Evolutionary conservation across 2,113 vertebrate genomes (phyloP), one percentile per base, ranked within the genome.

Genomic region (Zosterops hypoxanthus): DNA sequence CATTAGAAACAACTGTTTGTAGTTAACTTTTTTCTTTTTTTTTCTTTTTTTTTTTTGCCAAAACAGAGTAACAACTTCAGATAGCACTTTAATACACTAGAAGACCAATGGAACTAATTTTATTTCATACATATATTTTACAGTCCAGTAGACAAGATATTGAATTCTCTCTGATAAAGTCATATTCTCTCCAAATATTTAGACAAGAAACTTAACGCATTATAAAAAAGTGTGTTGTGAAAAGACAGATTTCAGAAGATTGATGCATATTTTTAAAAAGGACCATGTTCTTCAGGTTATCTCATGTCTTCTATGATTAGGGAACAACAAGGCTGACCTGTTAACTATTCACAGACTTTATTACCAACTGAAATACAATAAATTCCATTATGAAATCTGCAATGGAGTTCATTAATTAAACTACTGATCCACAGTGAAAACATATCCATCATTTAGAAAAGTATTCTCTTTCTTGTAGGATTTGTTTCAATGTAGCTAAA

Each of bases 1-100:
- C 97, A 97, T 99, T 99, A 99, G 98, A 99, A 99, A 99, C 98
- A 98, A 98, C 97, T 94, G 98, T 98, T 97, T 98, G 97, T 98
- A 98, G 97, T 97, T 98, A 97, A 98, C 87, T 98, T 98, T 97
- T 98, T 98, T 98, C 19, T 76, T 91, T 86, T 77, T 57, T 75
- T 47, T 47, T 23, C 2, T 0, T 60, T 97, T 96, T 97, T 96
- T 97, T 97, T 97, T 97, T 98, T 98, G 95, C 97, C 98, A 98
- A 98, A 98, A 98, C 97, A 98, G 97, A 98, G 92, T 99, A 99
- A 98, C 98, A 98, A 99, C 98, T 98, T 98, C 98, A 98, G 98
- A 99, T 99, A 98, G 98, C 98, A 99, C 98, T 99, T 99, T 98
- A 98, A 98, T 98, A 99, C 98, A 99, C 98, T 98, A 98, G 98